Conservation (phyloP, 1,140 invertebrate genomes). For the Calliphora vicina region DNA sequence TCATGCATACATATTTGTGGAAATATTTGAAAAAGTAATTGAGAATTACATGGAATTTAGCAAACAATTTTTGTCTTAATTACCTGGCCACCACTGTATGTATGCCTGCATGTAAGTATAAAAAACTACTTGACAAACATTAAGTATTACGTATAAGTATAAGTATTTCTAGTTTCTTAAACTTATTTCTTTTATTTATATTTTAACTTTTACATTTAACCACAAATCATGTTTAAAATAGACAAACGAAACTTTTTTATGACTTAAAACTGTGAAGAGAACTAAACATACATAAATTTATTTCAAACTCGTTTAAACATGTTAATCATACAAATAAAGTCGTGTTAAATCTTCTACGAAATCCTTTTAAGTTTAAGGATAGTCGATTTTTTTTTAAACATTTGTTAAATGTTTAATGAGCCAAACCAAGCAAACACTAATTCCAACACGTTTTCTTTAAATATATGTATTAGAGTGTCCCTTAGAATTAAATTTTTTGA, state of each 20-base stretch:
- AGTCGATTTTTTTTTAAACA: not conserved
- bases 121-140: not conserved
- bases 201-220: not conserved
- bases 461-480: too few species aligned
- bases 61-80: too few species aligned
- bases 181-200: not conserved
- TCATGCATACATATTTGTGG: too few species aligned
- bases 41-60: too few species aligned
- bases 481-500: too few species aligned
- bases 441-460: too few species aligned
- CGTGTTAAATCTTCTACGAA: not conserved
- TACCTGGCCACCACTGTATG: too few species aligned
- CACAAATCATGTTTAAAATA: constrained; percentile 6
- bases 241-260: not conserved
- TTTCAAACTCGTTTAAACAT: not conserved
- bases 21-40: too few species aligned
- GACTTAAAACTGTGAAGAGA: not conserved
- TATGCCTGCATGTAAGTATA: too few species aligned
- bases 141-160: not conserved
- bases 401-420: not conserved
- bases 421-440: not conserved
- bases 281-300: not conserved
- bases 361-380: not conserved
- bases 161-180: too few species aligned
- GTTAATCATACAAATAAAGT: not conserved